Conservation (phyloP, 1,140 invertebrate genomes). For the Drosophila arawakana region DNA sequence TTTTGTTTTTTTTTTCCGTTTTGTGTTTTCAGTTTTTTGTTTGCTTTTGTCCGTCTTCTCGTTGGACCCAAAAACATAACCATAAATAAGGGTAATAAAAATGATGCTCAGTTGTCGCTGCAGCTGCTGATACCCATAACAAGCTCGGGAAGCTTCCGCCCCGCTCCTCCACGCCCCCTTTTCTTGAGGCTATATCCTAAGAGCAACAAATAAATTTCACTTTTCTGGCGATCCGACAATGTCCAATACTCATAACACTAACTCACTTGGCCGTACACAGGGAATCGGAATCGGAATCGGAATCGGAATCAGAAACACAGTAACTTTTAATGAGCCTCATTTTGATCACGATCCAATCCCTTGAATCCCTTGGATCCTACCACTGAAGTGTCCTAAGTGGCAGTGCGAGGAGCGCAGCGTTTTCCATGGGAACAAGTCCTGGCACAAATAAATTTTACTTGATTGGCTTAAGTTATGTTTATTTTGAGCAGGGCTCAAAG, state of each 20-base stretch:
- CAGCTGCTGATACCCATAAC: constrained; percentile 24
- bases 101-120: constrained; percentile 77
- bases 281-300: too few relatives aligned
- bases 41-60: background rate
- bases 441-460: too few relatives aligned
- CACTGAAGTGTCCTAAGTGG: background rate
- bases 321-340: constrained; percentile 40
- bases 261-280: constrained; percentile 44
- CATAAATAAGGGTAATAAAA: constrained; percentile 81
- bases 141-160: constrained; percentile 4
- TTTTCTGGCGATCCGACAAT: constrained; percentile 46
- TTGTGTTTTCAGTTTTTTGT: constrained; percentile 4
- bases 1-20: constrained; percentile 15
- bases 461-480: too few relatives aligned
- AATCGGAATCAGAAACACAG: background rate
- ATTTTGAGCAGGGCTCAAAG: too few relatives aligned
- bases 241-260: constrained; percentile 77
- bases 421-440: too few relatives aligned
- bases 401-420: background rate
- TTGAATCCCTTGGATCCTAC: background rate
- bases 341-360: background rate
- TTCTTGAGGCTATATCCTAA: background rate
- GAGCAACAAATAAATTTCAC: constrained; percentile 57
- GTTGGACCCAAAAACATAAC: constrained; percentile 47
- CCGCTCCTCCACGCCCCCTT: background rate